phyloP scores from a whole-genome alignment of 2,113 vertebrate genomes.

The Gavia stellata region DNA sequence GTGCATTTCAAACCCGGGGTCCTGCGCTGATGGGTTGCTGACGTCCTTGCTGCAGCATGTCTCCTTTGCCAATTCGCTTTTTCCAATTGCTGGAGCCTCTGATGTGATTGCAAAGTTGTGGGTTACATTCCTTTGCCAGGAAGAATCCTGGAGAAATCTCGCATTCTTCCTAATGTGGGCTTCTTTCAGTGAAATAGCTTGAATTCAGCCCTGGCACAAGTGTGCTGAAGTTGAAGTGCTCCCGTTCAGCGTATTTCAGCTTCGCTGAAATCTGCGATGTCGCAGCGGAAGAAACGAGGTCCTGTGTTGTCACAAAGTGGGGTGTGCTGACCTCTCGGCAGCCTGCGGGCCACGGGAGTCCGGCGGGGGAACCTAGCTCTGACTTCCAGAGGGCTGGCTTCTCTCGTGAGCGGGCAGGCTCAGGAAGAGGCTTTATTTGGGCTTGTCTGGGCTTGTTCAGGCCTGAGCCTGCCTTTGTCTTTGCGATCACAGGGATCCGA shows the following conservation, averaged over 20 bases:
- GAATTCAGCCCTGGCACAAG: background rate
- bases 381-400: background rate
- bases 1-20: rapidly evolving
- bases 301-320: rapidly evolving
- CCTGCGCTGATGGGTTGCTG: background rate
- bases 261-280: rapidly evolving
- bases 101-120: background rate
- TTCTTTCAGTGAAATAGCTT: rapidly evolving
- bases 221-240: background rate
- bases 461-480: constrained; percentile 18
- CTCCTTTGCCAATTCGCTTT: background rate
- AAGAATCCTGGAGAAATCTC: background rate
- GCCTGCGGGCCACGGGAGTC: rapidly evolving
- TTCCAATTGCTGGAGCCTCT: background rate
- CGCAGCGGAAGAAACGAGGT: rapidly evolving
- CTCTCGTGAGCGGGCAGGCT: background rate
- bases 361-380: rapidly evolving
- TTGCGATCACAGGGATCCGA: background rate
- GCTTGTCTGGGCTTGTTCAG: constrained; percentile 66
- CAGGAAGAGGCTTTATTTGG: constrained; percentile 22
- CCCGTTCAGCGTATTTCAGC: rapidly evolving
- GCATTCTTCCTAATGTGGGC: background rate
- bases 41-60: background rate
- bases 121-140: background rate
- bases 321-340: background rate